Evolutionary conservation across 2,113 vertebrate species (phyloP).

Genomic region (Orycteropus afer): DNA sequence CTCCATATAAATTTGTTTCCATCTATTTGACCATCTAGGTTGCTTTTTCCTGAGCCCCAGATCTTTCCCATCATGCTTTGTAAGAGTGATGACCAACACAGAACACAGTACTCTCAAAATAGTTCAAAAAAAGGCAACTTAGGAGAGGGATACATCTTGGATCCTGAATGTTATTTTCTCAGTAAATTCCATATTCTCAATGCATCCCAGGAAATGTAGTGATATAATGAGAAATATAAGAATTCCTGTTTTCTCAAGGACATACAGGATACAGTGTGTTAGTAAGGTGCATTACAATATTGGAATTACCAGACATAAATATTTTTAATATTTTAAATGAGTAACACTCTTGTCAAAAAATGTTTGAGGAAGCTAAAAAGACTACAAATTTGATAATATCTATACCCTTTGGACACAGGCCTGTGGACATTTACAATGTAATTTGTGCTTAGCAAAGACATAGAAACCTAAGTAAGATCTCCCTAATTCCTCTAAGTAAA

Average conservation of each 20-base stretch:
- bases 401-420: neutral
- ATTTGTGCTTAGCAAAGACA: slow-evolving; percentile 42
- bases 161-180: neutral
- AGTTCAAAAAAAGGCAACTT: neutral
- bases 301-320: slow-evolving; percentile 6
- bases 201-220: slow-evolving; percentile 12
- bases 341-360: slow-evolving; percentile 4
- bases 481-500: slow-evolving; percentile 10
- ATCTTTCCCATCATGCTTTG: neutral
- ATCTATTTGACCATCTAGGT: neutral
- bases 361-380: slow-evolving; percentile 1
- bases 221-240: neutral
- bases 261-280: neutral
- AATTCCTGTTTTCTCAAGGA: neutral
- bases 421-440: neutral
- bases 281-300: neutral
- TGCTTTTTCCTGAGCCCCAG: neutral
- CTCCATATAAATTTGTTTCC: neutral
- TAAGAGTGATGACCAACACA: neutral
- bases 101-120: neutral
- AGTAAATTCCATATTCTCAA: neutral
- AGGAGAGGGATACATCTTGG: neutral
- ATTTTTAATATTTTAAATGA: slow-evolving; percentile 27
- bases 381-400: neutral
- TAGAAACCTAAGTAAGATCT: slow-evolving; percentile 43